Conservation (phyloP, 2,113 vertebrate species). For the Bubo scandiacus region DNA sequence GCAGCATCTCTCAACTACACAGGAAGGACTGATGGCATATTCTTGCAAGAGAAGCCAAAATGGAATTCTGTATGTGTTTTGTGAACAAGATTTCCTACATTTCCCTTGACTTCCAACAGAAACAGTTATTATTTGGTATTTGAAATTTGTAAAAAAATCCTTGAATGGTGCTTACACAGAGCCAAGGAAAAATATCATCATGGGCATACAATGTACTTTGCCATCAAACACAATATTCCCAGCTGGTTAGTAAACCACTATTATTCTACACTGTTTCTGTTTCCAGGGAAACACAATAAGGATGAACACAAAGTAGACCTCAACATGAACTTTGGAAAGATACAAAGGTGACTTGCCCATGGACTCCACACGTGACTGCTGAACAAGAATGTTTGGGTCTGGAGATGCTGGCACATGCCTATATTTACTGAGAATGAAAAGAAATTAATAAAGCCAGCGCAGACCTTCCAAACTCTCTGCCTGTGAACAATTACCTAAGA, state of each 20-base stretch:
- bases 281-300: constrained; percentile 44
- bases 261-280: constrained; percentile 5
- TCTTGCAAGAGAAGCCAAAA: neutral
- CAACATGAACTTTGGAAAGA: constrained; percentile 40
- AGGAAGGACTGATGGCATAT: neutral
- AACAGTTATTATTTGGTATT: neutral
- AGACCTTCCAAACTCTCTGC: neutral
- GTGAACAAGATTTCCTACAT: neutral
- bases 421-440: constrained; percentile 39
- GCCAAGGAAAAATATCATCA: constrained; percentile 7
- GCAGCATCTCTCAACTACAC: neutral
- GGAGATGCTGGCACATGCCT: constrained; percentile 4
- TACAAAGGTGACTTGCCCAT: constrained; percentile 33
- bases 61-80: neutral
- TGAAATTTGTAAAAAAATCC: neutral
- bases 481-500: neutral
- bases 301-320: constrained; percentile 47
- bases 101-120: neutral
- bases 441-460: constrained; percentile 21
- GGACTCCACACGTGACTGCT: neutral
- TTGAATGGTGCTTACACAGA: neutral
- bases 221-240: neutral
- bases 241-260: constrained; percentile 1
- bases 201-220: neutral
- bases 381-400: neutral